A percentile compares a stretch with the other conserved stretches of the same genome.
Conservation (phyloP, 2,888 invertebrate species). For the Ischnus inquisitorius region DNA sequence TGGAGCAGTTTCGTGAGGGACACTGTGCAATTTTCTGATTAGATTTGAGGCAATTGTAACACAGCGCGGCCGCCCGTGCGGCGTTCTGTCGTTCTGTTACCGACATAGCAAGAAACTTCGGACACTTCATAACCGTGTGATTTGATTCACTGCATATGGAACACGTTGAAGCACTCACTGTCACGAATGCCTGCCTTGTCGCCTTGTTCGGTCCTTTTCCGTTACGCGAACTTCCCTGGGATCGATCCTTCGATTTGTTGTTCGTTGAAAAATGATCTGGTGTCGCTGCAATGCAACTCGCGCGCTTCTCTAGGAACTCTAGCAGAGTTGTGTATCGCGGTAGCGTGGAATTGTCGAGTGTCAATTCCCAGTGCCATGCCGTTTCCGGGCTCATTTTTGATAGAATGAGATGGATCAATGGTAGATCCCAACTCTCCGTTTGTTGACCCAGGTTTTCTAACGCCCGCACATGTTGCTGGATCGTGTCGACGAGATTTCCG, state of each 20-base stretch:
- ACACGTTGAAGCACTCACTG: neutral
- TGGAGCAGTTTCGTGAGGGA: neutral
- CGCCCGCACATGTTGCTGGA: conserved; percentile 34
- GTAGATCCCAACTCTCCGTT: conserved; percentile 20
- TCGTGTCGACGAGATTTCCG: conserved; percentile 38
- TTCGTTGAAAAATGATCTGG: neutral
- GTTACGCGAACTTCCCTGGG: neutral
- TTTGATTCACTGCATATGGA: neutral
- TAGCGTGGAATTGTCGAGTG: neutral
- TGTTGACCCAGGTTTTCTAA: conserved; percentile 28
- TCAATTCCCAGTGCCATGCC: conserved; percentile 47
- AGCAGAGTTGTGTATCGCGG: conserved; percentile 28
- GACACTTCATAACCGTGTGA: conserved; percentile 11
- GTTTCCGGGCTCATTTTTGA: conserved; percentile 47
- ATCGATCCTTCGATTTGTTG: neutral
- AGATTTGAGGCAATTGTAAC: neutral
- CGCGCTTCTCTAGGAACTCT: conserved; percentile 40
- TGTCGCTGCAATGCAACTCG: conserved; percentile 37
- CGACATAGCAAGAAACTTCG: conserved; percentile 19
- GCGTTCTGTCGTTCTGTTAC: conserved; percentile 11
- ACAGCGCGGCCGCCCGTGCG: neutral
- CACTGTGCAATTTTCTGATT: conserved; percentile 6
- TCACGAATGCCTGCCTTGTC: conserved; percentile 8
- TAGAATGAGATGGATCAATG: conserved; percentile 38
- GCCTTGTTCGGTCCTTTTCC: neutral